These are phyloP conservation scores for Jaculus jaculus DNA, from an alignment of 2,113 vertebrate species.

Conservation along the genomic window DNA sequence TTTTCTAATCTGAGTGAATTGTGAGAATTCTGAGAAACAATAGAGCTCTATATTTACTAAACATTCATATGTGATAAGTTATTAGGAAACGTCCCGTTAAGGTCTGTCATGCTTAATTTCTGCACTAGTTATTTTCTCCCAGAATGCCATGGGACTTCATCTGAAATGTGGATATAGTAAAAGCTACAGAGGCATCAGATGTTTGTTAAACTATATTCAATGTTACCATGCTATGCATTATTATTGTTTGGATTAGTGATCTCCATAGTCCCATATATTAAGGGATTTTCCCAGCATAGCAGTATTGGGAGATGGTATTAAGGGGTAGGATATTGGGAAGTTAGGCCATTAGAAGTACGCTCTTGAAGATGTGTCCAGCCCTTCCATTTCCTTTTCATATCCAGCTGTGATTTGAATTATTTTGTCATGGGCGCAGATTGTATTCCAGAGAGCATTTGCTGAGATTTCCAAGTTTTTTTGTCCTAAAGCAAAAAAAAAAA, in stretches of 20 bases:
- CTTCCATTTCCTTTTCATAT: neutral
- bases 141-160: too few relatives aligned
- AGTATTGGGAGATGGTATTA: neutral
- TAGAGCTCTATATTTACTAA: neutral
- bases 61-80: neutral
- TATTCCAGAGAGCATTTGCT: too few relatives aligned
- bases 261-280: neutral
- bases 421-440: too few relatives aligned
- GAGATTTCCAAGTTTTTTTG: too few relatives aligned
- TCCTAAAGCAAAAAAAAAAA: too few relatives aligned
- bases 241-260: neutral
- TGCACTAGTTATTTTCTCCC: neutral
- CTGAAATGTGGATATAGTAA: neutral
- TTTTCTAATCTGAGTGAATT: neutral
- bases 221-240: neutral
- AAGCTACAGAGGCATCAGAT: neutral
- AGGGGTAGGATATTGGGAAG: too few relatives aligned
- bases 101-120: neutral
- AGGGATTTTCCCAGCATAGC: too few relatives aligned
- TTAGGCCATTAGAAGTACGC: neutral
- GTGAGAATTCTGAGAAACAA: neutral
- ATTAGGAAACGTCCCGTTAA: neutral
- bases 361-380: neutral
- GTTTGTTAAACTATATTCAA: neutral
- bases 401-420: neutral